These are phyloP conservation scores for Erythrocebus patas DNA, from an alignment of 2,113 vertebrate genomes.

Conservation along the genomic window DNA sequence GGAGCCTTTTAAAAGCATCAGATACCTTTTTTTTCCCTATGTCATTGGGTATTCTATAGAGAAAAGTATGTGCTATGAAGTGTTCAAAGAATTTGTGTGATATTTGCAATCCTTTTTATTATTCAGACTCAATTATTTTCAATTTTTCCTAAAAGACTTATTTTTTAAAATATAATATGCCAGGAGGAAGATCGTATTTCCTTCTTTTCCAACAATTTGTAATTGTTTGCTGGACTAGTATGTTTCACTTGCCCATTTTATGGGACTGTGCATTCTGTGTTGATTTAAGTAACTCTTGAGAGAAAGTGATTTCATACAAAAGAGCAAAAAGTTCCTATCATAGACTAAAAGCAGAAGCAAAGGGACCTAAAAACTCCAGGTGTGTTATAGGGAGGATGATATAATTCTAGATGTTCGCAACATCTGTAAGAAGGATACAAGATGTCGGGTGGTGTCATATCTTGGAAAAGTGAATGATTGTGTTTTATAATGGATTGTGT, in stretches of 20 bases:
- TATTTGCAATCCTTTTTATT: not conserved
- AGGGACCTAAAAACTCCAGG: not conserved
- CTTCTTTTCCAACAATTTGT: not conserved
- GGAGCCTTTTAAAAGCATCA: not conserved
- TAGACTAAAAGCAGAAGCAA: not conserved
- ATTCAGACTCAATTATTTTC: not conserved
- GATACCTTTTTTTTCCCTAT: not conserved
- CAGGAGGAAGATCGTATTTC: not conserved
- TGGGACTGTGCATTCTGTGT: not conserved
- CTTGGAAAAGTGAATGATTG: not conserved
- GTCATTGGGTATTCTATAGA: not conserved
- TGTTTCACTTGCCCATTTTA: not conserved
- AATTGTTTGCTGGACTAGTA: not conserved
- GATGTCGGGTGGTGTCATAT: not conserved
- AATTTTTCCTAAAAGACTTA: not conserved
- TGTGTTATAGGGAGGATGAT: not conserved
- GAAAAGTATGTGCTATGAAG: not conserved
- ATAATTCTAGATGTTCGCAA: not conserved
- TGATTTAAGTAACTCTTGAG: slow-evolving; percentile 7
- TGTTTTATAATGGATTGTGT: not conserved
- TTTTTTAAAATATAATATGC: not conserved
- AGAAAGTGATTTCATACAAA: not conserved
- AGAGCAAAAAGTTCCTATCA: not conserved
- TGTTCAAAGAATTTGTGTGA: not conserved
- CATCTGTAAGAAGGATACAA: not conserved